Evolutionary conservation across 2,113 vertebrate genomes (phyloP), one percentile per base, ranked within the genome.

Genomic region (Nerophis lumbriciformis): DNA sequence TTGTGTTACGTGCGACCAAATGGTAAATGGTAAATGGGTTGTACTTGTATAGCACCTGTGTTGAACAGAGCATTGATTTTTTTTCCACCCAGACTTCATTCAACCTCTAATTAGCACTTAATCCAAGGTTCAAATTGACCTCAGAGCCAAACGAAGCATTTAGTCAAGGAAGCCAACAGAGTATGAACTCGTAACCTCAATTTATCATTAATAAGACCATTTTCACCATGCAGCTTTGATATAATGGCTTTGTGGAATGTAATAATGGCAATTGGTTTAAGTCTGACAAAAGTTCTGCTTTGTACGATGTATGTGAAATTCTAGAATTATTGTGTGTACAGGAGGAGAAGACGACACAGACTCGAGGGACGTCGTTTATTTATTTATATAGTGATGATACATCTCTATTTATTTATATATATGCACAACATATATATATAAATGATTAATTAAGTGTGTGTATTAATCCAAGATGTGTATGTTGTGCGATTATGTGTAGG

Each of bases 71-170:
- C 42, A 54, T 15, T 51, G 52, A 69, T 78, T 59, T 75, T 51
- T 66, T 47, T 14, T 62, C 28, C 28, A 28, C 28, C 48, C 55
- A 72, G 65, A 60, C 72, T 72, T 71, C 54, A 66, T 75, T 72
- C 63, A 11, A 6, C 49, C 44, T 63, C 48, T 60, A 66, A 78
- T 72, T 72, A 71, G 63, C 61, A 58, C n/a, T 66, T 47, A 57
- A 71, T 65, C 61, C 44, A 36, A 70, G 61, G 48, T 39, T 48
- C 63, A 47, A 78, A 74, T 73, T 53, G 68, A 57, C 44, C 14
- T 53, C 42, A 37, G 52, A 44, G 52, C 47, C 72, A 66, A 75
- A 72, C 63, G 54, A 71, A 65, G 65, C 68, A 51, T 72, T 63
- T 42, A 52, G 42, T 12, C 42, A 45, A 45, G 42, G 42, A 45